Percentiles rank a stretch among this genome's conserved stretches.
These are phyloP conservation scores for Enhydra lutris DNA, from an alignment of 2,113 vertebrate genomes.

Conservation along the genomic window DNA sequence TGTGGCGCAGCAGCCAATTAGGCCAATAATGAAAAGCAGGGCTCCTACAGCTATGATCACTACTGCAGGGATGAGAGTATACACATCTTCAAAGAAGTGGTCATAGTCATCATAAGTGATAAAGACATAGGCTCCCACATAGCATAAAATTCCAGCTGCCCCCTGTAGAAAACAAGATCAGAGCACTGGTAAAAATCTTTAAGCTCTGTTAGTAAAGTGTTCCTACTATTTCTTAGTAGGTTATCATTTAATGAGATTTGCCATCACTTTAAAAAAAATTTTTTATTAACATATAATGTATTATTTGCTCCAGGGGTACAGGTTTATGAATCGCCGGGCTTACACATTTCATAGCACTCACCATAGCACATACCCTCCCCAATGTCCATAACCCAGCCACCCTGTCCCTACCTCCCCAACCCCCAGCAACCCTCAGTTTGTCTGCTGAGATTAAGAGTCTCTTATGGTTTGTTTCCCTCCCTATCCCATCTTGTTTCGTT, in stretches of 20 bases:
- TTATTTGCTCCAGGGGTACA: no score
- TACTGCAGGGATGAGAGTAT: conserved; percentile 94
- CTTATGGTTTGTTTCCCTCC: no score
- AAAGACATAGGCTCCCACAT: conserved; percentile 98
- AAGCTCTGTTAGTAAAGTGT: background rate
- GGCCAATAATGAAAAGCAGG: conserved; percentile 95
- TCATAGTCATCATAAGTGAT: conserved; percentile 98
- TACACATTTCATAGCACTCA: no score
- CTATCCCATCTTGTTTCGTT: no score
- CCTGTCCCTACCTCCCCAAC: no score
- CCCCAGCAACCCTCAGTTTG: no score
- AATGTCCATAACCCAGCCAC: no score
- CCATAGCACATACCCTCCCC: no score
- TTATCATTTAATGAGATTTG: conserved; percentile 3
- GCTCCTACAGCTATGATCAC: conserved; percentile 96
- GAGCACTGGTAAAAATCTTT: background rate
- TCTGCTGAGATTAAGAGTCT: no score
- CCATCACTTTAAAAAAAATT: background rate
- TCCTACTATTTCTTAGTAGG: background rate
- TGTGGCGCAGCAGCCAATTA: conserved; percentile 97
- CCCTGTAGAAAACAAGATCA: conserved; percentile 82
- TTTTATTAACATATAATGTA: no score
- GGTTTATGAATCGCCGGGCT: no score
- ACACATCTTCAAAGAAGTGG: conserved; percentile 98
- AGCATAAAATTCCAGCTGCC: conserved; percentile 96